Evolutionary conservation across 1,140 invertebrate genomes (phyloP), one percentile per base, ranked within the genome.

Genomic region (Vanessa tameamea): DNA sequence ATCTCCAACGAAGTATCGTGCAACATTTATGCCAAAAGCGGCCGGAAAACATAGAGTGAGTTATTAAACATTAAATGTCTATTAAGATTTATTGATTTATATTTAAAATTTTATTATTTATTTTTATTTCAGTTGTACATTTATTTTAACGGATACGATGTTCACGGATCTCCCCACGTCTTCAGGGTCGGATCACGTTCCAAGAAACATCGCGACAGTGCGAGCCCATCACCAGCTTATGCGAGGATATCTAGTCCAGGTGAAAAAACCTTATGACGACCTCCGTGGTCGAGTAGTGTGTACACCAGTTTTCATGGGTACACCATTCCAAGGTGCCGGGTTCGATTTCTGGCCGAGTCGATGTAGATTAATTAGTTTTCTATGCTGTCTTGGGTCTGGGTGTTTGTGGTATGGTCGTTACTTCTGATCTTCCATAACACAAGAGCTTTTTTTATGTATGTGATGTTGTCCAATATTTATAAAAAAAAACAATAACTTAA

Each of bases 141-240:
- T 15, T 98, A 98, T 82, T 99, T 99, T 88, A 99, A 99, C 89
- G 97, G 97, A 6, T 96, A 97, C 78, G 98, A 99, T 84, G 97
- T 99, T n/a, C 97, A 97, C 94, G 98, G 98, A 89, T 96, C 95
- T 14, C 96, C 96, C 2, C 97, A 97, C 80, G 96, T 96, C 69
- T 95, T 97, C 86, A 92, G 96, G 64, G 96, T 97, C 47, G 96
- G 96, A 26, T 88, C 91, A 2, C 69, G 95, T 94, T 71, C 95
- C 93, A 90, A 95, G 93, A 91, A 90, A 77, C 83, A 82, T 5
- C 80, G 89, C 7, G 89, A 90, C 68, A 91, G 87, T 73, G 81
- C 85, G 47, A 91, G 89, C 57, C 90, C 89, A 2, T 85, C 87
- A 43, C 87, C 87, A n/a, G 82, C 83, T 15, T 89, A 89, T 67